Evolutionary conservation across 30 jellyfish, hydroid and myxozoan species (phyloP), one percentile per base, ranked within the genome.

Genomic region (Hydra vulgaris): DNA sequence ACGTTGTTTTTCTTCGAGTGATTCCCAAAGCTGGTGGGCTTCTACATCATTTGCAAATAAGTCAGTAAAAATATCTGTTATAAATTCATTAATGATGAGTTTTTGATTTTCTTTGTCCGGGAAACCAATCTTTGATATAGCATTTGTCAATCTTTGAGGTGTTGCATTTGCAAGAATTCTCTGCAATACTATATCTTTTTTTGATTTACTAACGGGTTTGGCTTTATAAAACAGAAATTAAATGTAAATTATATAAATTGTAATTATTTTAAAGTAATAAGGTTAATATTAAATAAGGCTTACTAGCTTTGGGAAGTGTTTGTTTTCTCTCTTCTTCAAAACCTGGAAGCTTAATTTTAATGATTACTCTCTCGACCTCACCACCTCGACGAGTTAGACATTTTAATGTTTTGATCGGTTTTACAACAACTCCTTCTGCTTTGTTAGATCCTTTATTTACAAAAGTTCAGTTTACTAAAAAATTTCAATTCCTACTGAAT

Each of bases 371-470:
- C 27, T 81, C 87, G 18, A 15, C 23, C 17, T 88, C 95, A 0
- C 88, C 93, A 7, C 69, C 79, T 22, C 61, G 81, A 72, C 85
- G 76, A 23, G 86, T 27, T 7, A 21, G 74, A 54, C 84, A 88
- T 53, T 69, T 27, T 0, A 94, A 15, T 21, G 88, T 85, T 27
- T 81, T 87, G 79, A 94, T 54, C 40, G 99, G 99, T 40, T 87
- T 81, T 0, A 88, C 86, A 18, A 94, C 99, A 0, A 94, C 78
- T 18, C 99, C 99, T 71, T 94, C 99, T 53, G 96, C 99, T 79
- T 77, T 85, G 78, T 94, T 94, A 15, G 88, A 27, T 7, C 99
- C 99, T 94, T 53, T 18, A 72, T n/a, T n/a, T n/a, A n/a, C n/a
- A n/a, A n/a, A n/a, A n/a, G n/a, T n/a, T n/a, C n/a, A n/a, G n/a